Conservation (phyloP, 2,113 vertebrate species). For the Castor canadensis region DNA sequence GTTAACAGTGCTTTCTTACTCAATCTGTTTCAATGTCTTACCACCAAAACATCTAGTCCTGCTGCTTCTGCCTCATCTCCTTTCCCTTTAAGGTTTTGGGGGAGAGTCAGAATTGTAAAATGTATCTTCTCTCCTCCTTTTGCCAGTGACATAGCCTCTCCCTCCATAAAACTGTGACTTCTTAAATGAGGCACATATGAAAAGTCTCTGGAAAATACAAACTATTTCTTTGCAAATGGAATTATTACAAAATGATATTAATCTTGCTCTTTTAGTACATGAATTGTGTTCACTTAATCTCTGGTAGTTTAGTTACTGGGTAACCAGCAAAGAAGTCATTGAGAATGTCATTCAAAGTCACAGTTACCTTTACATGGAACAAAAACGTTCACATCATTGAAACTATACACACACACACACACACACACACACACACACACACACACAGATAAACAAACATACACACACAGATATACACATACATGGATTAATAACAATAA, state of each 20-base stretch:
- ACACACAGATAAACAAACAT: too few species aligned
- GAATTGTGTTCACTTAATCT: background rate
- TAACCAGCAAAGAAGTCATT: background rate
- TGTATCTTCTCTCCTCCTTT: background rate
- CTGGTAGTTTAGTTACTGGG: background rate
- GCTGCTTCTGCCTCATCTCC: background rate
- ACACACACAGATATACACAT: too few species aligned
- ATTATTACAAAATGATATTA: background rate
- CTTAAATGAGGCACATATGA: background rate
- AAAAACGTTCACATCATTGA: slow-evolving; percentile 7
- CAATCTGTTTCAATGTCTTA: background rate
- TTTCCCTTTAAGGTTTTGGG: background rate
- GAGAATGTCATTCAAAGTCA: background rate
- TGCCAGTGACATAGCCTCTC: background rate
- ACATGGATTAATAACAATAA: too few species aligned
- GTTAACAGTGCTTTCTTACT: background rate
- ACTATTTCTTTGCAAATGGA: background rate
- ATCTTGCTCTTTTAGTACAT: background rate
- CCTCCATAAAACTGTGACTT: background rate
- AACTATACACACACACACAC: background rate
- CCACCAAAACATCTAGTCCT: background rate
- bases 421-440: too few species aligned
- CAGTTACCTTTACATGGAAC: background rate
- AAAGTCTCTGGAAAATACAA: background rate
- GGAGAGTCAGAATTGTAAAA: background rate